These are phyloP conservation scores for Ganaspis brasiliensis DNA, from an alignment of 2,888 invertebrate genomes.

Conservation along the genomic window DNA sequence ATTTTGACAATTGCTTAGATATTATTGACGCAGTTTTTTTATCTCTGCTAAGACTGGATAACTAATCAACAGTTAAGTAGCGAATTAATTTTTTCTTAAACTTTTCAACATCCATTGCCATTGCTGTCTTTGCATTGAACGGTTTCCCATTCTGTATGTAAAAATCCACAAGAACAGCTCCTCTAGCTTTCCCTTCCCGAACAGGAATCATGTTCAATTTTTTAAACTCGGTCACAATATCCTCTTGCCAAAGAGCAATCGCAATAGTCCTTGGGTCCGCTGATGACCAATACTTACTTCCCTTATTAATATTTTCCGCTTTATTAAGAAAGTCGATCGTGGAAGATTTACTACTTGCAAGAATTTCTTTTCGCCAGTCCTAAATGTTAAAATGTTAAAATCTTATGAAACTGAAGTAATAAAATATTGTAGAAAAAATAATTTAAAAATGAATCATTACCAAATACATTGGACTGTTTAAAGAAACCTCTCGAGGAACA, in stretches of 20 bases:
- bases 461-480: constrained; percentile 55
- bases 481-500: constrained; percentile 82
- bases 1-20: too few species aligned
- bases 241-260: constrained; percentile 64
- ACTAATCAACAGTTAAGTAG: too few species aligned
- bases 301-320: constrained; percentile 77
- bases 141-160: constrained; percentile 2
- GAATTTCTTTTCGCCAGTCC: constrained; percentile 82
- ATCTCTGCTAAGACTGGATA: too few species aligned
- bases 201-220: constrained; percentile 64
- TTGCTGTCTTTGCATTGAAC: constrained; percentile 44
- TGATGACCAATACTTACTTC: constrained; percentile 59
- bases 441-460: too few species aligned
- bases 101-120: not conserved
- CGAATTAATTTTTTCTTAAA: not conserved
- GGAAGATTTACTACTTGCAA: constrained; percentile 79
- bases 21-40: too few species aligned
- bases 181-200: constrained; percentile 64
- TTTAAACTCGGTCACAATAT: constrained; percentile 31
- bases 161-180: constrained; percentile 68
- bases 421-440: too few species aligned
- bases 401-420: too few species aligned
- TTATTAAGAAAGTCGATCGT: constrained; percentile 81
- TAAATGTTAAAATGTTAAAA: too few species aligned
- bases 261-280: constrained; percentile 68